Evolutionary conservation across 92 coral and sea anemone genomes (phyloP), one percentile per base, ranked within the genome.

Genomic region (Actinostola sp.): DNA sequence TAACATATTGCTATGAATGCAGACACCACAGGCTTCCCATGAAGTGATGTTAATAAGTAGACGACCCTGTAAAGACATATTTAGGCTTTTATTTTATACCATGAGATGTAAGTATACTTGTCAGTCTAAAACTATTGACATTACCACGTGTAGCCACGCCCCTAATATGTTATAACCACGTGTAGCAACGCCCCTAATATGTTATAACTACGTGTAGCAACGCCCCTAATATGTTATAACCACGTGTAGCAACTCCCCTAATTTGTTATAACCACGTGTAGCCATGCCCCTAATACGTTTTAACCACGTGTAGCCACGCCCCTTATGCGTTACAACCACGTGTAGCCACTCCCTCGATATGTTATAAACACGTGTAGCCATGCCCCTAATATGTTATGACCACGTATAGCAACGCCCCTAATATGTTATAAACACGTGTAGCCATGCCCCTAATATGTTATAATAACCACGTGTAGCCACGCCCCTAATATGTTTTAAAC

Each of bases 1-100:
- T 3, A 6, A 1, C 6, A 52, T 23, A 12, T 61, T 13, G 24
- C 60, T 16, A n/a, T 24, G 25, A 9, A 45, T 74, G 34, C 78
- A 95, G 99, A 92, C 97, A 23, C 99, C 99, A 28, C 80, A 84
- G 49, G 92, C 82, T 0, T 91, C 99, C 33, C 77, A 91, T 66
- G 99, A 95, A 66, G 87, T 95, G 28, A 56, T 92, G 58, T 70
- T 95, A 35, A 64, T 95, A 5, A 88, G 99, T 54, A 83, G 71
- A 32, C 67, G 61, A 53, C 88, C 89, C 1, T 57, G 83, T 49
- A 68, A 81, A 39, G 90, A 88, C 64, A 82, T 95, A 25, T 94
- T 81, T 72, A 82, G 77, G 31, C 86, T 94, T 27, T 71, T 94
- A 27, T 94, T 65, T 75, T 78, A 77, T 81, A 81, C 81, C 14